Evolutionary conservation across 2,113 vertebrate genomes (phyloP).

Genomic region (Scomber japonicus): DNA sequence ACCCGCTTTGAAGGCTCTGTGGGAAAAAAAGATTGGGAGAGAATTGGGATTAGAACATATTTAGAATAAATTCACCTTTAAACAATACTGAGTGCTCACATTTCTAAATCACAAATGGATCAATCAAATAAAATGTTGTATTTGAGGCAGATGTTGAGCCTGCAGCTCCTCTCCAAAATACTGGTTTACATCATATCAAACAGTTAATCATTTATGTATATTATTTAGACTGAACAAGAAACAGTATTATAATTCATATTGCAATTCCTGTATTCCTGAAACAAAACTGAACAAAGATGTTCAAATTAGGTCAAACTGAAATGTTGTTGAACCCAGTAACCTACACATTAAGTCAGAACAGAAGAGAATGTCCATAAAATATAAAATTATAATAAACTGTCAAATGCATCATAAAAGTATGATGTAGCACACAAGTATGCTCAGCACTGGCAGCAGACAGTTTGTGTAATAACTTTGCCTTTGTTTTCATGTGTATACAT

Average conservation of each 20-base stretch:
- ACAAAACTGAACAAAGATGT: no score
- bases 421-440: no score
- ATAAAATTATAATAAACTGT: no score
- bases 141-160: no score
- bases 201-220: no score
- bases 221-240: no score
- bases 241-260: no score
- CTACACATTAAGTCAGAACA: background rate
- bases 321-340: background rate
- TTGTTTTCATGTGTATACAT: slow-evolving; percentile 15
- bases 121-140: background rate
- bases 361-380: background rate
- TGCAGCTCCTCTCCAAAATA: no score
- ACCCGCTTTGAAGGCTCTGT: slow-evolving; percentile 77
- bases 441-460: background rate
- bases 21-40: slow-evolving; percentile 27
- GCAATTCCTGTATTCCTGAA: no score
- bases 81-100: background rate
- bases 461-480: background rate
- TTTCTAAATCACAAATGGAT: background rate
- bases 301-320: no score
- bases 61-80: background rate
- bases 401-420: slow-evolving; percentile 1
- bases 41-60: slow-evolving; percentile 1
- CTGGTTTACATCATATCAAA: no score